Base-by-base conservation (phyloP, 2,797 vertebrate species). In the Sebastes diploproa region DNA sequence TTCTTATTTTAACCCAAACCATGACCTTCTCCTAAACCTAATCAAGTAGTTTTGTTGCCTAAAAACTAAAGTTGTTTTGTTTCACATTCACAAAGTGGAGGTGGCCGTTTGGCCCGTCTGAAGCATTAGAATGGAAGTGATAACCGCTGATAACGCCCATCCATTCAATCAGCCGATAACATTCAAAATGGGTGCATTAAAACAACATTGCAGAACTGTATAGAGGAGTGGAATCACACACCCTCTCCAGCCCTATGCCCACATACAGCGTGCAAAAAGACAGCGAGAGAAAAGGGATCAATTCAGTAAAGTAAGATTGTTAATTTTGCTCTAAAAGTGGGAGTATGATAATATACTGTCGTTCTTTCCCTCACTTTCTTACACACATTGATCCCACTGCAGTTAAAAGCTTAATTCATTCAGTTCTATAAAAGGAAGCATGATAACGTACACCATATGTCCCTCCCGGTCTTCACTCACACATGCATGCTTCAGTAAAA, bases 181-280 rank as follows among this genome's bases (percentile, higher is more conserved):
- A n/a, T 52, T 52, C 6, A 46, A 46, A 46, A 18, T 46, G 42
- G 42, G 42, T 7, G 42, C 42, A 46, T 46, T 46, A 46, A 46
- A 46, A 46, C 42, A 70, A 67, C 64, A 78, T 63, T 59, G 79
- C 79, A 74, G 62, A 71, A 80, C 86, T 56, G 38, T 55, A 72
- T 59, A 68, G 23, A 66, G 65, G 25, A 25, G 46, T 9, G 54
- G 46, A 78, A 78, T 75, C 65, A 67, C 62, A 52, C 83, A 42
- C 38, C 0, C 56, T 38, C 52, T 59, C n/a, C 55, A 29, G 7
- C 46, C 27, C 11, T 7, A 18, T 32, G 23, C 56, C 34, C 54
- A 55, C 50, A 11, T 16, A 64, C 32, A n/a, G 18, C 13, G 2
- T 32, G 20, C 65, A 42, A 42, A 42, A 42, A 42, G 14, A 42